Percentiles rank a stretch among this genome's conserved stretches.
These are phyloP conservation scores for Piscicola geometra DNA, from an alignment of 2,888 invertebrate genomes.

Conservation along the genomic window DNA sequence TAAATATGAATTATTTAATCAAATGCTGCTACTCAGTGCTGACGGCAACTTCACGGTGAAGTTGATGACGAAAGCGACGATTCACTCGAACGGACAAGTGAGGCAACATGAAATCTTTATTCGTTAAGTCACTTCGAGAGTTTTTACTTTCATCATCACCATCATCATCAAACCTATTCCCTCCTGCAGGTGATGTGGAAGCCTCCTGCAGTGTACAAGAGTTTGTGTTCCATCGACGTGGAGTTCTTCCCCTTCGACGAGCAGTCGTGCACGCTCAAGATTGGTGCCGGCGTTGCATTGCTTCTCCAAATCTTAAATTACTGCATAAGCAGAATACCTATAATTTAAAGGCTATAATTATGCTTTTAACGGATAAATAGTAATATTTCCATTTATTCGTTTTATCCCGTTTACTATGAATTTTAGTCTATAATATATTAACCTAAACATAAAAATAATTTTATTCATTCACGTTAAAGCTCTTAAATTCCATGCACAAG, in stretches of 20 bases:
- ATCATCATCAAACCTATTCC: neutral
- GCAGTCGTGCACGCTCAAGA: conserved; percentile 91
- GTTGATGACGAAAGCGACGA: conserved; percentile 45
- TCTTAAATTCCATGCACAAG: neutral
- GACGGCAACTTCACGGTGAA: conserved; percentile 46
- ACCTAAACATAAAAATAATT: too few species aligned
- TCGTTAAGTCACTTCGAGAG: too few species aligned
- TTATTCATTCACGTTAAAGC: too few species aligned
- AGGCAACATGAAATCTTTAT: neutral
- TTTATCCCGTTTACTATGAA: too few species aligned
- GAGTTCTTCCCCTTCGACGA: conserved; percentile 62
- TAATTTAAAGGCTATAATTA: too few species aligned
- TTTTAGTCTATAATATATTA: too few species aligned
- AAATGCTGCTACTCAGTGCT: conserved; percentile 39
- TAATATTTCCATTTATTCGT: too few species aligned
- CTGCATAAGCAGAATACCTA: too few species aligned
- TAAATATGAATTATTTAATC: neutral
- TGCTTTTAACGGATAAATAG: too few species aligned
- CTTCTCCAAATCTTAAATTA: too few species aligned
- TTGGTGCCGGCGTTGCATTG: too few species aligned
- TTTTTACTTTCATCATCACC: too few species aligned
- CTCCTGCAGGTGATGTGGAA: conserved; percentile 59
- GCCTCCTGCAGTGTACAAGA: conserved; percentile 96
- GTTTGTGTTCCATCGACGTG: conserved; percentile 61
- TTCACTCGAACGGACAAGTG: conserved; percentile 40